Percentiles rank a stretch among this genome's conserved stretches.
phyloP scores from a whole-genome alignment of 2,888 invertebrate genomes.

The Harpalus rufipes region DNA sequence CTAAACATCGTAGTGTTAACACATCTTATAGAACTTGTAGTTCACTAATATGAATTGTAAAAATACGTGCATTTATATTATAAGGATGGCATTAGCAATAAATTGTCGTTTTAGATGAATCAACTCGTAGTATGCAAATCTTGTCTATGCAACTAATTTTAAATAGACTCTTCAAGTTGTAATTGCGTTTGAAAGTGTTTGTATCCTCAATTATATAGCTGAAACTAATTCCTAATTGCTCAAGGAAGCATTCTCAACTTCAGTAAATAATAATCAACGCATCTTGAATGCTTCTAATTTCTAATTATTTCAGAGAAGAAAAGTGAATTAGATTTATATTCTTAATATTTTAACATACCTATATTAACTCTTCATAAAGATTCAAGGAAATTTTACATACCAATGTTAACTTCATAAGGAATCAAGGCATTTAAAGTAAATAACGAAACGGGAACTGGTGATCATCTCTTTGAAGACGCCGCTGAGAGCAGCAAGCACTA shows the following conservation, averaged over 20 bases:
- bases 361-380: conserved; percentile 20
- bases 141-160: background rate
- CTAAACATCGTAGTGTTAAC: background rate
- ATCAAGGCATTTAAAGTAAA: too few species aligned
- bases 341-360: conserved; percentile 9
- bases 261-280: background rate
- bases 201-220: conserved; percentile 36
- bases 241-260: conserved; percentile 24
- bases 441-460: conserved; percentile 27
- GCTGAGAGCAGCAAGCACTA: conserved; percentile 9
- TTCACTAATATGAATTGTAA: background rate
- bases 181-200: conserved; percentile 25
- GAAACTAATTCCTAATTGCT: conserved; percentile 37
- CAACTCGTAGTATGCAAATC: conserved; percentile 24
- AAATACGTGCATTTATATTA: background rate
- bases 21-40: background rate
- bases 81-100: background rate
- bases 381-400: conserved; percentile 1
- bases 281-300: conserved; percentile 6
- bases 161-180: conserved; percentile 5
- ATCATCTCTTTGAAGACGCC: conserved; percentile 40
- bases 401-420: too few species aligned
- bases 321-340: conserved; percentile 15
- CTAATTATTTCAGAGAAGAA: conserved; percentile 11
- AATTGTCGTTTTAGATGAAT: background rate